A percentile compares a stretch with the other conserved stretches of the same genome.
Conservation (phyloP, 2,888 invertebrate species). For the Drosophila mimetica region DNA sequence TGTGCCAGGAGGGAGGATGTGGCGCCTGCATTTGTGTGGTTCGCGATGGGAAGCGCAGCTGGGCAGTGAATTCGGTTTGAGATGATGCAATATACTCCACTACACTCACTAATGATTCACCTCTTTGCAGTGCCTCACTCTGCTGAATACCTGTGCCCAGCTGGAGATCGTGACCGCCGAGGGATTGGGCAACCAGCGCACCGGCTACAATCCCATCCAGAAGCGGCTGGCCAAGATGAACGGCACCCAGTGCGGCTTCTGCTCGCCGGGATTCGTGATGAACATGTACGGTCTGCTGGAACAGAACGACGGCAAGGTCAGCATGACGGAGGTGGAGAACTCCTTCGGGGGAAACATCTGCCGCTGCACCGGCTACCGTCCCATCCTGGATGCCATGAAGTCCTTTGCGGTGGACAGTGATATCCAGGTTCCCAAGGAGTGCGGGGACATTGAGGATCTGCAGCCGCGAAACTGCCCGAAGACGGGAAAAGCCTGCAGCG, state of each 20-base stretch:
- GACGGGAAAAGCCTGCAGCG: conserved; percentile 81
- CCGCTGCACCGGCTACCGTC: conserved; percentile 91
- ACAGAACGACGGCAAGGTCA: conserved; percentile 85
- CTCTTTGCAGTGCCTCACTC: conserved; percentile 86
- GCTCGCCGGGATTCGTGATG: conserved; percentile 92
- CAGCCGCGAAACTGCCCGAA: conserved; percentile 81
- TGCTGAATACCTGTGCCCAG: conserved; percentile 87
- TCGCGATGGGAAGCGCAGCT: conserved; percentile 82
- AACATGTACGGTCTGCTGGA: conserved; percentile 87
- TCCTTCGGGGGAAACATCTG: conserved; percentile 92
- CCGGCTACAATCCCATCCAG: conserved; percentile 89
- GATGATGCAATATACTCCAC: too few species aligned
- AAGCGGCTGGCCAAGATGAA: conserved; percentile 87
- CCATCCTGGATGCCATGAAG: conserved; percentile 92
- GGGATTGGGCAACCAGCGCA: conserved; percentile 88
- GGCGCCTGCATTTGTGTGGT: conserved; percentile 87
- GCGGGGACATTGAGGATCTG: conserved; percentile 85
- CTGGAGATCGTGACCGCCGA: conserved; percentile 90
- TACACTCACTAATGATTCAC: neutral
- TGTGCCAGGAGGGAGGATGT: conserved; percentile 89
- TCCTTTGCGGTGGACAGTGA: conserved; percentile 88
- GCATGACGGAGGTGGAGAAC: conserved; percentile 89
- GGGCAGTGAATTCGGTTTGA: conserved; percentile 87
- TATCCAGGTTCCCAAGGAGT: conserved; percentile 82
- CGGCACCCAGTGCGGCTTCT: conserved; percentile 91